A percentile compares a stretch with the other conserved stretches of the same genome.
Evolutionary conservation across 2,113 vertebrate species (phyloP).

Genomic region (Psophia crepitans): DNA sequence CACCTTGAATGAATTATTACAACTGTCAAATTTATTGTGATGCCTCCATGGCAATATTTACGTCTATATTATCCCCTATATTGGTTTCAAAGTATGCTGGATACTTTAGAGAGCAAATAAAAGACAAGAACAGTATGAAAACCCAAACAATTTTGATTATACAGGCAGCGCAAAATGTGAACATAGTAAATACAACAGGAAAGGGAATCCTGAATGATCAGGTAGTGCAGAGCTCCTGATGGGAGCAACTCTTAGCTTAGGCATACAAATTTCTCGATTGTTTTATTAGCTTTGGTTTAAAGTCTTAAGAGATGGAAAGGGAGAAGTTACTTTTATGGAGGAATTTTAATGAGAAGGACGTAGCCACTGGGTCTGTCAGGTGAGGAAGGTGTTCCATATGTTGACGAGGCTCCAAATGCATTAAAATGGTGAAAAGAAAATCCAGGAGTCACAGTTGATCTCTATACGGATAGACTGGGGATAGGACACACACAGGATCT

Average conservation of each 20-base stretch:
- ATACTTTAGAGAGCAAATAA: neutral
- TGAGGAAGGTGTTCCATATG: neutral
- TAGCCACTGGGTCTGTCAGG: neutral
- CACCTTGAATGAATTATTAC: conserved; percentile 28
- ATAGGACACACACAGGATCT: neutral
- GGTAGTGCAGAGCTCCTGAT: neutral
- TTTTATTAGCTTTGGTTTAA: neutral
- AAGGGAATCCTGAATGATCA: neutral
- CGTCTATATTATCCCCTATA: neutral
- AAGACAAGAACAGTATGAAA: neutral
- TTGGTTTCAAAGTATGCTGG: neutral
- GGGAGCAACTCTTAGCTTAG: neutral
- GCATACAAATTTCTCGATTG: neutral
- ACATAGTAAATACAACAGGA: neutral
- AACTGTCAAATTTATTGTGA: neutral
- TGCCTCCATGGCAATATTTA: neutral
- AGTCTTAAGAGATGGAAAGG: neutral
- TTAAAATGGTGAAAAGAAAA: neutral
- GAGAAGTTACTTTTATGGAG: neutral
- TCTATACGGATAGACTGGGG: neutral
- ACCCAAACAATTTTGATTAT: neutral
- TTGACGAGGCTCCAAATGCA: neutral
- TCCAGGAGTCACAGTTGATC: neutral
- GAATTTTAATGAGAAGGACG: neutral
- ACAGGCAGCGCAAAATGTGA: neutral